phyloP scores from a whole-genome alignment of 2,888 invertebrate genomes.

The Pheosia tremula region DNA sequence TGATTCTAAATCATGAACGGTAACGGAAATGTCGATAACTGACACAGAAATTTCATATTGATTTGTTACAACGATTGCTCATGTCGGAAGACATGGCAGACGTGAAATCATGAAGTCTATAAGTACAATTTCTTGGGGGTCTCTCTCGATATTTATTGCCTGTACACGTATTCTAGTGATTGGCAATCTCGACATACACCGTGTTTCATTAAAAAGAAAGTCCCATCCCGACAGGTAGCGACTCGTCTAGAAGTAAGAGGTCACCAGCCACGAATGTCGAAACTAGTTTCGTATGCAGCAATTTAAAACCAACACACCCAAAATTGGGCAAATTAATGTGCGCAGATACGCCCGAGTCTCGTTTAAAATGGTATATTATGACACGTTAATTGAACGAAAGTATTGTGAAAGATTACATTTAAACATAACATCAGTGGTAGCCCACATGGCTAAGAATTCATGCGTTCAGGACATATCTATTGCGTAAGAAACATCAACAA shows the following conservation, averaged over 20 bases:
- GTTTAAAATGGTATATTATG: slow-evolving; percentile 34
- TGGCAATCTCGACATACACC: background rate
- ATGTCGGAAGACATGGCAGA: background rate
- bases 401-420: slow-evolving; percentile 23
- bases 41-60: background rate
- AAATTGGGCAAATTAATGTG: slow-evolving; percentile 45
- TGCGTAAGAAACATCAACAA: background rate
- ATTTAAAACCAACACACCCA: slow-evolving; percentile 50
- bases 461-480: background rate
- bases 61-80: background rate
- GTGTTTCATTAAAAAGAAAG: slow-evolving; percentile 53
- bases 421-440: background rate
- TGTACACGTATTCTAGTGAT: slow-evolving; percentile 1
- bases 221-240: slow-evolving; percentile 49
- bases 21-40: background rate
- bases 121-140: background rate
- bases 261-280: slow-evolving; percentile 47
- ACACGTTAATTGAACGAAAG: slow-evolving; percentile 30
- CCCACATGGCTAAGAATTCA: background rate
- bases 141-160: background rate
- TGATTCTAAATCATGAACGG: background rate
- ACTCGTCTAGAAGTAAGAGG: slow-evolving; percentile 54
- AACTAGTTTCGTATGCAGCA: slow-evolving; percentile 53
- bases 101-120: background rate
- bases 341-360: slow-evolving; percentile 28